Base-by-base conservation (phyloP, 2,797 vertebrate genomes). In the Hozukius guyotensis region DNA sequence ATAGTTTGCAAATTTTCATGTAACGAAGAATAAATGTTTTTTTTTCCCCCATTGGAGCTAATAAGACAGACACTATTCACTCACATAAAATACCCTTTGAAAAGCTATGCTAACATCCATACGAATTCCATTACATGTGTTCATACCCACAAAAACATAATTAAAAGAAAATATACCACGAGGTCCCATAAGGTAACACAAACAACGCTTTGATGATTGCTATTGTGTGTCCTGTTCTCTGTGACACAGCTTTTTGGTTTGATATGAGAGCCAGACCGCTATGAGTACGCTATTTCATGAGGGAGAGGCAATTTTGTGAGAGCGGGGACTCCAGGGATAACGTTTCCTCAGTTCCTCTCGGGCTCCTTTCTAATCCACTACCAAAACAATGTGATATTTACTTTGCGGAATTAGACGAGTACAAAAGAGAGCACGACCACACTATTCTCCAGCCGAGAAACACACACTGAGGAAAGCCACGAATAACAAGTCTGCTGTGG, bases 311-410 rank as follows among this genome's bases (percentile, higher is more conserved):
- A 66, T 62, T 66, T 76, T 57, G 25, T 24, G 27, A 65, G 66
- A 55, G 52, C 1, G 2, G 38, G 22, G 27, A 56, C 77, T 29
- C 42, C 14, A 36, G 68, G 25, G 68, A 77, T 61, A 75, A 69
- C 38, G 24, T 70, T 74, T 49, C 60, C 69, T 66, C 63, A 59
- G 32, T 74, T 75, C 60, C 62, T 72, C 62, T 32, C 32, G n/a
- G 65, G 25, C 60, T 61, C 34, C 32, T 63, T 62, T 69, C 65
- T 60, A 62, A 68, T 49, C 49, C 29, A 59, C 66, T 24, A 53
- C 68, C 63, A 72, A 75, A 72, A 59, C 66, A 66, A 60, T 77
- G 14, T 63, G 32, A 71, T 75, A 70, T 85, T 75, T 75, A 78
- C 62, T 78, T 75, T 66, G 38, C 69, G 75, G 70, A 81, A 84